Base-by-base conservation (phyloP, 2,113 vertebrate species). In the Bufo bufo region DNA sequence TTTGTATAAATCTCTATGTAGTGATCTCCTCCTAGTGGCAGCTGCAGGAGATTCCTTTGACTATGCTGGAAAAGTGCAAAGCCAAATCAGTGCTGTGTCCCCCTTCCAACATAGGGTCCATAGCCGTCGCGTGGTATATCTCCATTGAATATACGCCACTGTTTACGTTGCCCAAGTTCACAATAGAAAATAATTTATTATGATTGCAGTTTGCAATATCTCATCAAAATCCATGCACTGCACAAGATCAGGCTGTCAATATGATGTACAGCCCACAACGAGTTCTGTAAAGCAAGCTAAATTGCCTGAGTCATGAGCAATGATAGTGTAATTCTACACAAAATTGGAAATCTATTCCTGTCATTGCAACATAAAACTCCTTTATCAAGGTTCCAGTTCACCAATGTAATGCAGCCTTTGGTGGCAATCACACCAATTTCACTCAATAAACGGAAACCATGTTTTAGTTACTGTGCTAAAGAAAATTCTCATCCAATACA, bases 281-380 rank as follows among this genome's bases (percentile, higher is more conserved):
- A 91, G 90, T 90, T 90, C 92, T 90, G 93, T 95, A 95, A 96
- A 95, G 94, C 93, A 93, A 95, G 94, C 94, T 96, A 96, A 97
- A 97, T 96, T 95, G 96, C 94, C 93, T 93, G 94, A 96, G 94
- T 95, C 94, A 94, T 94, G 95, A 91, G 95, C 94, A 92, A 96
- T 95, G 95, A 97, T 96, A 96, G 95, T 97, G 95, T 95, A 96
- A 96, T 97, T 97, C 96, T 94, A 94, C 93, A 96, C 96, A 96
- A 97, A 97, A 98, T 96, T 96, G 96, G 96, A 97, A 97, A 97
- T 98, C 96, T 97, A 97, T 97, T 97, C 95, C 95, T 97, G 96
- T 97, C 97, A 96, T 97, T 96, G 91, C 94, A 88, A 93, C 93
- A 95, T 95, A 95, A 95, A 95, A 95, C 91, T 95, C 93, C 95